Base-by-base conservation (phyloP, 2,888 invertebrate genomes). In the Tachina fera region DNA sequence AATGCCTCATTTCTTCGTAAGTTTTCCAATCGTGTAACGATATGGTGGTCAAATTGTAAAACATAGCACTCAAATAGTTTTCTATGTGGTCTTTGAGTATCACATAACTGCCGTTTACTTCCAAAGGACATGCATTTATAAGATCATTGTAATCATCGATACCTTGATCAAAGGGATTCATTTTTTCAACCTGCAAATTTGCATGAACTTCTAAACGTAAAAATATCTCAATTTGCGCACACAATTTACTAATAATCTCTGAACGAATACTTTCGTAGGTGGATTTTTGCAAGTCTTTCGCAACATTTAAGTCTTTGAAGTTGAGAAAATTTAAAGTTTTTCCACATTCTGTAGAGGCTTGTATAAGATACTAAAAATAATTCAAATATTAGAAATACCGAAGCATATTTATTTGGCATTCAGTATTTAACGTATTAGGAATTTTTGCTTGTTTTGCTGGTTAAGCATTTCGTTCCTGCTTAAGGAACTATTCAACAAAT, bases 11-110 rank as follows among this genome's bases (percentile, higher is more conserved):
- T 93, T 98, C 97, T 19, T 97, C 96, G 91, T 99, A 99, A 0
- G 98, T 98, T 92, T 96, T 97, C 98, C 99, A 99, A 93, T 99
- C 98, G 88, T 99, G 98, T 63, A 99, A 93, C 9, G 99, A 98
- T 45, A 99, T 98, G 1, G 99, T 98, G 1, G 99, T 99, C 89
- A 99, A 94, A 93, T 99, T 99, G 93, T 99, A 99, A 93, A 99
- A 99, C 91, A 97, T 98, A 88, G 95, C 96, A 89, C 98, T 98
- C 87, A 99, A 94, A 93, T 99, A 98, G 91, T 97, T 96, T 92
- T 98, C 98, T 10, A 98, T 95, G 72, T 92, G 90, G 88, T 92
- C 93, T 92, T 95, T 95, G 22, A 96, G 93, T 87, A 95, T 94
- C 90, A 96, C 93, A 89, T 95, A 95, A 45, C 94, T 91, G 70